Conservation (phyloP, 2,113 vertebrate genomes). For the Cranoglanis bouderius region DNA sequence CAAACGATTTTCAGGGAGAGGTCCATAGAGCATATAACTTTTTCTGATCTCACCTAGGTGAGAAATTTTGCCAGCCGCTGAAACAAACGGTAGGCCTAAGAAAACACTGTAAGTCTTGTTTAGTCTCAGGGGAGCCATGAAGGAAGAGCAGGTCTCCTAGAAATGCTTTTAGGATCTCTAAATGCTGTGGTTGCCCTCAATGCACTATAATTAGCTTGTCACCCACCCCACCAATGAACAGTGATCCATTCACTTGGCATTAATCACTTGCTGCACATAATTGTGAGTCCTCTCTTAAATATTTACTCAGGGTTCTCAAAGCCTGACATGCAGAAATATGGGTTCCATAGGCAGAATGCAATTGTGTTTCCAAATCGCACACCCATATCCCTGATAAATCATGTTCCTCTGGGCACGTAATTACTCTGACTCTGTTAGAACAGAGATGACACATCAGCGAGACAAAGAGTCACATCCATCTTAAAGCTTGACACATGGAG, state of each 20-base stretch:
- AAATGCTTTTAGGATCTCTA: slow-evolving; percentile 40
- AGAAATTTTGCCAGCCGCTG: background rate
- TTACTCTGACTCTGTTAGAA: slow-evolving; percentile 53
- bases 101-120: slow-evolving; percentile 37
- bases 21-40: background rate
- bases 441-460: slow-evolving; percentile 48
- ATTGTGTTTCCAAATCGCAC: slow-evolving; percentile 40
- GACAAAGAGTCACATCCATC: slow-evolving; percentile 54
- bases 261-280: slow-evolving; percentile 24
- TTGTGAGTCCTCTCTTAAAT: slow-evolving; percentile 41
- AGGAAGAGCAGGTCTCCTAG: slow-evolving; percentile 10
- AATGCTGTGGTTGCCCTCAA: slow-evolving; percentile 61
- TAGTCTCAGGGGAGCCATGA: slow-evolving; percentile 18
- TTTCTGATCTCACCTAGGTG: background rate
- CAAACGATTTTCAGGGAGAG: background rate
- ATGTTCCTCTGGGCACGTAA: slow-evolving; percentile 55
- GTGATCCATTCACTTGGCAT: slow-evolving; percentile 17
- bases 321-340: slow-evolving; percentile 48
- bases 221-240: slow-evolving; percentile 51
- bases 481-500: slow-evolving; percentile 35
- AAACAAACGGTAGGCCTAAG: slow-evolving; percentile 11
- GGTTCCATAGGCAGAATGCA: slow-evolving; percentile 29
- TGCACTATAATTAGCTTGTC: slow-evolving; percentile 62
- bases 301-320: slow-evolving; percentile 50
- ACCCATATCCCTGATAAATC: slow-evolving; percentile 50